phyloP scores from a whole-genome alignment of 2,888 invertebrate genomes.

The Oscheius sp. region DNA sequence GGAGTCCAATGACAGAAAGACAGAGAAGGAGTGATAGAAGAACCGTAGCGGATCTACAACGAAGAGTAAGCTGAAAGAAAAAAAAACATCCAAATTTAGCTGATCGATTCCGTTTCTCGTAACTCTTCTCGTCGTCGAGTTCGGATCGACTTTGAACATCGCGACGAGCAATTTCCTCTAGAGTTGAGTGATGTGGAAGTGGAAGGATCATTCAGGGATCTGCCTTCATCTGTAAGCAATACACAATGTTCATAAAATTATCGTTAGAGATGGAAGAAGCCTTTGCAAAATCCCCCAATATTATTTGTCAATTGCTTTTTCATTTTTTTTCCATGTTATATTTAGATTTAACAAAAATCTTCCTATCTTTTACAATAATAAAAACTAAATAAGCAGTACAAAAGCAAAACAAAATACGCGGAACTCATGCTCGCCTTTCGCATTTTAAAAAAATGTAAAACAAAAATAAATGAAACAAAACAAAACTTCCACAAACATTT shows the following conservation, averaged over 20 bases:
- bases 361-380: neutral
- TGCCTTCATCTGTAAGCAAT: neutral
- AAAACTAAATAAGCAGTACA: neutral
- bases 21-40: slow-evolving; percentile 1
- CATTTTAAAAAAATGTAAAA: no score
- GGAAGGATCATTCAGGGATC: slow-evolving; percentile 6
- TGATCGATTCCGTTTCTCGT: slow-evolving; percentile 13
- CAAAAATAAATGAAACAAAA: no score
- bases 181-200: slow-evolving; percentile 19
- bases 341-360: no score
- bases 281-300: no score
- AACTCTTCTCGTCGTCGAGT: slow-evolving; percentile 21
- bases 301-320: no score
- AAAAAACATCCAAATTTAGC: no score
- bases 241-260: no score
- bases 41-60: neutral
- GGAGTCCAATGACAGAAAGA: neutral
- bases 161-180: slow-evolving; percentile 9
- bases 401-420: no score
- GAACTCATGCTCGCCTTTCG: no score
- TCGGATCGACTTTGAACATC: slow-evolving; percentile 6
- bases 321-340: no score
- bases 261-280: no score
- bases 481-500: no score
- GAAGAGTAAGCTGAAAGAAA: neutral